phyloP scores from a whole-genome alignment of 1,140 invertebrate genomes.

The Bombus confusus region DNA sequence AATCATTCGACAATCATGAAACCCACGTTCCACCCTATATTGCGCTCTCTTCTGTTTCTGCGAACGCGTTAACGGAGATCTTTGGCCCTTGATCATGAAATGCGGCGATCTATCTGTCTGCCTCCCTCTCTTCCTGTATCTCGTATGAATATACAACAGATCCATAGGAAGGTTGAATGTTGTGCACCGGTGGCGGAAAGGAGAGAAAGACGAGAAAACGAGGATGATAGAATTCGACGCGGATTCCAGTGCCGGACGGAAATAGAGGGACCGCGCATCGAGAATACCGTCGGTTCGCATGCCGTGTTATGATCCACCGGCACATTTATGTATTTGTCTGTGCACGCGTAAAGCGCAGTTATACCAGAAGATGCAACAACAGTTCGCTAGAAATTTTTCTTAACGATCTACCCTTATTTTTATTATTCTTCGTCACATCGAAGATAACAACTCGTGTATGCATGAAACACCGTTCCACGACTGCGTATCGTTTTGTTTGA shows the following conservation, averaged over 20 bases:
- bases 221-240: constrained; percentile 81
- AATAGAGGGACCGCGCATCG: constrained; percentile 78
- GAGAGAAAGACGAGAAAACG: constrained; percentile 57
- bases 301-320: constrained; percentile 39
- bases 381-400: neutral
- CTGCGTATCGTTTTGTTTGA: no score
- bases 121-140: neutral
- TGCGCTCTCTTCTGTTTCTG: constrained; percentile 19
- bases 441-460: no score
- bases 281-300: constrained; percentile 74
- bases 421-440: no score
- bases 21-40: constrained; percentile 35
- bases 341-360: neutral
- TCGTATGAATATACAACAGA: constrained; percentile 30
- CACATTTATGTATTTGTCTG: constrained; percentile 14
- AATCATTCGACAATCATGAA: constrained; percentile 37
- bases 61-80: constrained; percentile 24
- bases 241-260: constrained; percentile 79
- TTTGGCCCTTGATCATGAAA: constrained; percentile 52
- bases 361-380: neutral
- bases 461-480: no score
- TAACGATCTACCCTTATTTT: no score
- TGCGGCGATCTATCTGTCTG: constrained; percentile 45
- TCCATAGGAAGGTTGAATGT: constrained; percentile 35
- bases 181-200: neutral